These are phyloP conservation scores for Tapirus indicus DNA, from an alignment of 2,797 vertebrate genomes.

Conservation along the genomic window DNA sequence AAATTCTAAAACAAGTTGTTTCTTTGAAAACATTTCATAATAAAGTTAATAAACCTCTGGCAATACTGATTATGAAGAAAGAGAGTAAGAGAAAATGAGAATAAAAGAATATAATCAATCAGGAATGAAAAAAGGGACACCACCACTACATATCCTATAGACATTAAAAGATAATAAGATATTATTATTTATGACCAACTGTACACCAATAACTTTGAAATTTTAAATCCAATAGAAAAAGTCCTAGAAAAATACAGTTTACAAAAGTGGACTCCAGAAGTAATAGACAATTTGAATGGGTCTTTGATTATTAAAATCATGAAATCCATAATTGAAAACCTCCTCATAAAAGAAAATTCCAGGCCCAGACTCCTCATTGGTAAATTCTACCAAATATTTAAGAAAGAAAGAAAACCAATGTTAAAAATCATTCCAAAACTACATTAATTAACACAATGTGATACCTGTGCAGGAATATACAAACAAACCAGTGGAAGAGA, in stretches of 20 bases:
- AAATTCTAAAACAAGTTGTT: conserved; percentile 6
- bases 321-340: neutral
- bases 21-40: neutral
- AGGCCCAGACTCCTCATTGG: neutral
- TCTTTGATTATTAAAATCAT: neutral
- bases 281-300: neutral
- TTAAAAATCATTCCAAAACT: conserved; percentile 15
- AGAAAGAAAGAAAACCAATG: neutral
- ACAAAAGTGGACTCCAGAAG: neutral
- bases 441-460: neutral
- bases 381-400: neutral
- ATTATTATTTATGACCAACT: neutral
- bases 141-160: neutral
- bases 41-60: neutral
- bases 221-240: neutral
- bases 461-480: neutral
- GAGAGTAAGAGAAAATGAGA: too few relatives aligned
- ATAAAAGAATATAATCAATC: neutral
- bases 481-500: neutral
- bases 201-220: neutral
- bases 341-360: neutral
- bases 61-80: neutral
- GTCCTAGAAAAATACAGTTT: neutral
- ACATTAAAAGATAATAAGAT: neutral
- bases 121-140: neutral